These are phyloP conservation scores for Podarcis raffonei DNA, from an alignment of 2,113 vertebrate genomes.

Conservation along the genomic window DNA sequence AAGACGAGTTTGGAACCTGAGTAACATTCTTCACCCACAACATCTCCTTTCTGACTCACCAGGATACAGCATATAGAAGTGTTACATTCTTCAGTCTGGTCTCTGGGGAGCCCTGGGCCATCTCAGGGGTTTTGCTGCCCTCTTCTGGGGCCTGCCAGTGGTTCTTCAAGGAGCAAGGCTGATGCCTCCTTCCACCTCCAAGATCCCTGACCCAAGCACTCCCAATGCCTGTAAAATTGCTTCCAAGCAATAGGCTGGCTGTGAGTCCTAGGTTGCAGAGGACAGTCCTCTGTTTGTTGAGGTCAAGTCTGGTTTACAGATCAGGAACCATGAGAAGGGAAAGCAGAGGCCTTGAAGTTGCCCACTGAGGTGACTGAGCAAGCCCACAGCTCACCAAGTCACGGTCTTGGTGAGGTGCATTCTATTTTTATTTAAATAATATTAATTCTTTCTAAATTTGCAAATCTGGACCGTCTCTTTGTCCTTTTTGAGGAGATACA, in stretches of 20 bases:
- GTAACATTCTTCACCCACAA: not conserved
- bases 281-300: not conserved
- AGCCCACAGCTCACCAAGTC: too few species aligned
- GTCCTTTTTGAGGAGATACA: too few species aligned
- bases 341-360: too few species aligned
- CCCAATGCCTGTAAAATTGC: not conserved
- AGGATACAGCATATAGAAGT: not conserved
- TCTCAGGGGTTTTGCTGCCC: slow-evolving; percentile 56
- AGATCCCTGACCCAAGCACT: not conserved
- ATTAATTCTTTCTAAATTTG: too few species aligned
- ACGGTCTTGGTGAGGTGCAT: too few species aligned
- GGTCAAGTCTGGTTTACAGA: not conserved
- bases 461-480: too few species aligned
- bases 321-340: too few species aligned
- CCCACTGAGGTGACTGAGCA: too few species aligned
- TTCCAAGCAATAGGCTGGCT: too few species aligned
- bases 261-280: not conserved
- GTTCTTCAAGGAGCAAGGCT: not conserved
- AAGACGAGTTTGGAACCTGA: not conserved
- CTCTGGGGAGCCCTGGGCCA: not conserved
- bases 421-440: too few species aligned
- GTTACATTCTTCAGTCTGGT: not conserved
- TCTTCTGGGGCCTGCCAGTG: slow-evolving; percentile 32
- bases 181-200: not conserved
- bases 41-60: not conserved